Base-by-base conservation (phyloP, 1,140 invertebrate species). In the Anoplophora glabripennis region DNA sequence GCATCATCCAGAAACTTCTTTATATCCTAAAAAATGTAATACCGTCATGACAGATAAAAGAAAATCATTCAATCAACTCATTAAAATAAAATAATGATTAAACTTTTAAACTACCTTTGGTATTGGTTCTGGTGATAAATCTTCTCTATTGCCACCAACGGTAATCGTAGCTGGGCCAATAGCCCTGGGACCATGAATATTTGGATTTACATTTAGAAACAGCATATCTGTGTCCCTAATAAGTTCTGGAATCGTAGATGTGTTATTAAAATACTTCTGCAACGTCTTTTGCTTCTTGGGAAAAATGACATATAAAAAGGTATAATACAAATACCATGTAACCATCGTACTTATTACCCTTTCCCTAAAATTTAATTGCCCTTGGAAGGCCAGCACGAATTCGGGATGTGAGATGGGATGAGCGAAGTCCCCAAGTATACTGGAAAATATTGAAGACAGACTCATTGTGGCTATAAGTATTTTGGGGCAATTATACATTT, bases 161-260 rank as follows among this genome's bases (percentile, higher is more conserved):
- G 2, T 5, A 3, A 28, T 28, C 2, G 5, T 5, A 3, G 21
- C 21, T 28, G 21, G 21, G 5, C 21, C 21, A 34, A 75, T 71
- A 11, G 79, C 77, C 5, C 76, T 69, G 7, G 75, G 63, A 7
- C 80, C 76, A 34, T 73, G 65, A 59, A 78, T 72, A 12, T 76
- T 65, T 1, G 75, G 73, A 73, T 82, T 74, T 7, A 63, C 64
- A 66, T 80, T 81, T 1, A 78, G 51, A 54, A 86, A 77, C 10
- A 83, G 36, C 66, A 85, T 38, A 47, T 77, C 76, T 1, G 78
- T 68, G 65, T 80, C 78, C 44, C 70, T 73, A 21, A 70, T 63
- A 5, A 84, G 57, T 34, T 81, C 75, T 3, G 68, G 61, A 3
- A 82, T 63, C 18, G 69, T 48, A 0, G 79, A 77, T n/a, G 68